Percentiles rank a stretch among this genome's conserved stretches.
Evolutionary conservation across 2,797 vertebrate genomes (phyloP).

Genomic region (Glyptemys insculpta): DNA sequence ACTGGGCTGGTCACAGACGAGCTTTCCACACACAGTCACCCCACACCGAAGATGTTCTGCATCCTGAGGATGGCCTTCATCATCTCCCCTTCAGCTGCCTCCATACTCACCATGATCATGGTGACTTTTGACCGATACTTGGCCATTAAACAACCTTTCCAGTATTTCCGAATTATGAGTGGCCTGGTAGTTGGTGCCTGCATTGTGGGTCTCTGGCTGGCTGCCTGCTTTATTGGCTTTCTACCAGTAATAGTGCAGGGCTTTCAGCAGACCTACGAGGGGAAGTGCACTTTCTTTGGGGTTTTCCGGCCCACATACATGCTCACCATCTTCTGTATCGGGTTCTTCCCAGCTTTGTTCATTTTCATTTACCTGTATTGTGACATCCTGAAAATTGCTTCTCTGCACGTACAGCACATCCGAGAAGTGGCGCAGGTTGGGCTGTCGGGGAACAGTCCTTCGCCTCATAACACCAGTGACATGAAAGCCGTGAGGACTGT

Average conservation of each 20-base stretch:
- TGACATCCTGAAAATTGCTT: conserved; percentile 92
- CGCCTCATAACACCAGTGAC: conserved; percentile 75
- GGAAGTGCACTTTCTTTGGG: conserved; percentile 88
- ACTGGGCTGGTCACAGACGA: conserved; percentile 85
- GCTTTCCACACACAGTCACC: conserved; percentile 64
- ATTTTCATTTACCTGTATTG: conserved; percentile 92
- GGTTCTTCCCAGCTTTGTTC: conserved; percentile 89
- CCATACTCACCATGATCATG: conserved; percentile 91
- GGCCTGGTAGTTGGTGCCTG: conserved; percentile 72
- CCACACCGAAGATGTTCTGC: conserved; percentile 81
- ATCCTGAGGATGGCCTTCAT: conserved; percentile 89
- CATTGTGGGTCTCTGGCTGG: conserved; percentile 85
- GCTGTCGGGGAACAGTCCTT: background rate
- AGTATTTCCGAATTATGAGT: conserved; percentile 85
- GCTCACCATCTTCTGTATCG: conserved; percentile 83
- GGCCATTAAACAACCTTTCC: conserved; percentile 91
- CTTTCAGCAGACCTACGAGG: conserved; percentile 79
- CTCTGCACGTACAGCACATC: conserved; percentile 88
- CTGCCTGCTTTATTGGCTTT: conserved; percentile 85
- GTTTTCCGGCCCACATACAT: conserved; percentile 84
- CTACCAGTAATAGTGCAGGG: conserved; percentile 82
- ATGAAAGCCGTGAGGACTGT: conserved; percentile 90
- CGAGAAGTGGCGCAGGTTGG: conserved; percentile 72
- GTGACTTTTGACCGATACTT: conserved; percentile 92
- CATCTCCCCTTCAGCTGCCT: conserved; percentile 87